Conservation (phyloP, 2,113 vertebrate genomes). For the Ia io region DNA sequence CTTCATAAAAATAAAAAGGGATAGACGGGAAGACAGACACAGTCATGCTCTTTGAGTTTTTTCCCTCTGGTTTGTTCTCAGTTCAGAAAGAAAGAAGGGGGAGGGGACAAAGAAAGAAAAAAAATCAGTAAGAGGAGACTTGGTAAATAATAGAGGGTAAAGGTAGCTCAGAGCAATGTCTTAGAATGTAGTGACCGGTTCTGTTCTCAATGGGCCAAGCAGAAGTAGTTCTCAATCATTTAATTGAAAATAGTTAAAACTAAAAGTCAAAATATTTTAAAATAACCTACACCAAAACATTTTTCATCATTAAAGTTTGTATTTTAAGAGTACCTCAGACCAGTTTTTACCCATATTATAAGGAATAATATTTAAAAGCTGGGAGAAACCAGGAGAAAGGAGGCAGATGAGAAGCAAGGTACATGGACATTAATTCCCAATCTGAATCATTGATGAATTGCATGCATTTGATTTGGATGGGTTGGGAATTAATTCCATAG, state of each 20-base stretch:
- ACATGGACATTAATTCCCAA: background rate
- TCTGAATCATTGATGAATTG: background rate
- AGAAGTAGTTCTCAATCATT: constrained; percentile 12
- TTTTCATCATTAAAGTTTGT: background rate
- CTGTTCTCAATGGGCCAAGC: background rate
- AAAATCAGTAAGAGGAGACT: background rate
- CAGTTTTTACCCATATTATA: background rate
- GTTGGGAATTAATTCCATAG: background rate
- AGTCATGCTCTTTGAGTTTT: background rate
- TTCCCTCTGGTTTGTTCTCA: background rate
- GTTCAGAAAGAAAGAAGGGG: background rate
- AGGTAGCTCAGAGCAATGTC: background rate
- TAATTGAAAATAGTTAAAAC: constrained; percentile 31
- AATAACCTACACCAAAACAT: background rate
- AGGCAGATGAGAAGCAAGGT: background rate
- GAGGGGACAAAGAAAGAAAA: background rate
- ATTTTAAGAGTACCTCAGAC: background rate
- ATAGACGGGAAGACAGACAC: background rate
- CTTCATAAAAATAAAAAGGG: background rate
- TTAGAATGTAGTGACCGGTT: background rate
- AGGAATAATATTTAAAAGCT: constrained; percentile 17
- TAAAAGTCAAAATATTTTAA: constrained; percentile 3
- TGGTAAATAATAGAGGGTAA: background rate
- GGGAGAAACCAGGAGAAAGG: background rate
- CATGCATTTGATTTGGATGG: background rate